Evolutionary conservation across 2,113 vertebrate genomes (phyloP), one percentile per base, ranked within the genome.

Genomic region (Onychorhynchus coronatus): DNA sequence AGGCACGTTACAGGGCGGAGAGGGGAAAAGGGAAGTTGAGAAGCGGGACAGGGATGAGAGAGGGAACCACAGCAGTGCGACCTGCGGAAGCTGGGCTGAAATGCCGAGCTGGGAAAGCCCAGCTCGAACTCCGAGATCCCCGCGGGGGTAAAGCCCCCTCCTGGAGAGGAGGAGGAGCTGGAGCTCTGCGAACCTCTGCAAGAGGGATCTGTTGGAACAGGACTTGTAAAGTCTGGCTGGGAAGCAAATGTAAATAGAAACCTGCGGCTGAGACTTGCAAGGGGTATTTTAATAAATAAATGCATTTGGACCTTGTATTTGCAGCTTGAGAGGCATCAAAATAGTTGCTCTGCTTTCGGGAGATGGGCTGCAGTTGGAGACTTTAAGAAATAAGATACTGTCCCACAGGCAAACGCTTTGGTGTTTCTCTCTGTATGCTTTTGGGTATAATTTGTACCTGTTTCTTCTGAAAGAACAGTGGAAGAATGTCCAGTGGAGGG

Each of bases 121-220:
- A 1, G 13, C 62, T 25, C 31, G 0, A 0, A 2, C 47, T 28
- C n/a, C 17, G 25, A 23, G 50, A 1, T 10, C 59, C 35, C 58
- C 35, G 35, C 24, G 59, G 77, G 68, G 68, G 59, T 39, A 10
- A 12, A 68, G 50, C 66, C 59, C 8, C 63, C 56, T 31, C 1
- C 1, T 5, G 27, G 62, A 6, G 61, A 20, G 44, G 12, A 24
- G 76, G 49, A 71, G 68, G 73, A 67, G 84, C 23, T 25, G 2
- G 5, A 47, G 1, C 7, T 17, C 62, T 27, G 2, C 3, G 14
- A 49, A 7, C 39, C 53, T 2, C 58, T 37, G 39, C 12, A 33
- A 25, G 12, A 30, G 58, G 81, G 39, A 44, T 79, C 77, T 96
- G 93, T 94, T 88, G 55, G 14, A 92, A 76, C 85, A 79, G 15